phyloP scores from a whole-genome alignment of 2,888 invertebrate species.

The Scaptomyza reducta region DNA sequence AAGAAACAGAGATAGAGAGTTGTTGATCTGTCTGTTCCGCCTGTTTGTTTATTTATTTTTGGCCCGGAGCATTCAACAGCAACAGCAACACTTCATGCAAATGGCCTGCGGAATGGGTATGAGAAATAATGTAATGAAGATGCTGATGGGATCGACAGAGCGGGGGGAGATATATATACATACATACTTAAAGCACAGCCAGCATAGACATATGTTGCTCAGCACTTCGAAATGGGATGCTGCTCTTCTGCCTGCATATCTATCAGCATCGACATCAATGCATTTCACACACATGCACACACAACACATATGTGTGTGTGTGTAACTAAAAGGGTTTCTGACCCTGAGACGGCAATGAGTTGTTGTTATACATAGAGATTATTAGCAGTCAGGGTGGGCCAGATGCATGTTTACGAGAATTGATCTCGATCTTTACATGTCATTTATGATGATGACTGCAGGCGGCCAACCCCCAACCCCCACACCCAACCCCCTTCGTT shows the following conservation, averaged over 20 bases:
- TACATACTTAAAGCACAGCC: slow-evolving; percentile 6
- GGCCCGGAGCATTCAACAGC: slow-evolving; percentile 26
- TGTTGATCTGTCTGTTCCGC: slow-evolving; percentile 52
- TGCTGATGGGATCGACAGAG: neutral
- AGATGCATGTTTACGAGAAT: slow-evolving; percentile 50
- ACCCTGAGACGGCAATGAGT: slow-evolving; percentile 62
- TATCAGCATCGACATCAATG: slow-evolving; percentile 68
- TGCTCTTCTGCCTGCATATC: slow-evolving; percentile 34
- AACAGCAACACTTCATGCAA: slow-evolving; percentile 65
- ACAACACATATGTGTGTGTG: slow-evolving; percentile 24
- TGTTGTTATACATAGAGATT: slow-evolving; percentile 10
- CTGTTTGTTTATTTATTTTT: slow-evolving; percentile 50
- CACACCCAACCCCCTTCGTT: too few species aligned
- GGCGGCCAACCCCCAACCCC: slow-evolving; percentile 4
- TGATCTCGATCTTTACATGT: slow-evolving; percentile 45
- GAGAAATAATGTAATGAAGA: neutral
- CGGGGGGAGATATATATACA: slow-evolving; percentile 8
- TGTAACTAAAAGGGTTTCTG: slow-evolving; percentile 72
- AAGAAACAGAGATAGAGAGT: slow-evolving; percentile 46
- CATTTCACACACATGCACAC: slow-evolving; percentile 55
- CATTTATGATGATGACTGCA: slow-evolving; percentile 33
- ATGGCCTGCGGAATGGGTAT: slow-evolving; percentile 31
- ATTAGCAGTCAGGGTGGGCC: slow-evolving; percentile 43
- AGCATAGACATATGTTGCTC: slow-evolving; percentile 47
- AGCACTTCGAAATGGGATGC: slow-evolving; percentile 42